Evolutionary conservation across 2,888 invertebrate species (phyloP), one percentile per base, ranked within the genome.

Genomic region (Synanthedon vespiformis): DNA sequence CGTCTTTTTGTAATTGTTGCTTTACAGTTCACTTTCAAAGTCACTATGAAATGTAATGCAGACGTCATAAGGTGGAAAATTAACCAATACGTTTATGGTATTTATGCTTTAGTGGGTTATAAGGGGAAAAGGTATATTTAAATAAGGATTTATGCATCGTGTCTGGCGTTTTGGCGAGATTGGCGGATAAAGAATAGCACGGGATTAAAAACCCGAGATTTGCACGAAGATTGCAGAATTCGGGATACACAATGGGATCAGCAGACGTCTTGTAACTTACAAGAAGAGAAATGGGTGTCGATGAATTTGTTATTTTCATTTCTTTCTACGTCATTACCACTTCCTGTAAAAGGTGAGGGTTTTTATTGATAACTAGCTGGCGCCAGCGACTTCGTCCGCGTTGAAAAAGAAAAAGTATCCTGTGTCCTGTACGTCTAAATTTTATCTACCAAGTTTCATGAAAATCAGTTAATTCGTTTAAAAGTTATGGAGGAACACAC

Each of bases 131-230:
- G 74, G 79, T 83, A 86, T 83, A 86, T 86, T 85, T 85, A 84
- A 87, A 87, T 85, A 84, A 83, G 82, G 85, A 86, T 86, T 87
- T 87, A 87, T 85, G 85, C 77, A 77, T 77, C 77, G 78, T 78
- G 85, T 84, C 86, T 85, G 85, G 80, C 73, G 73, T 84, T 84
- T 85, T 81, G 83, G 85, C 82, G 79, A 85, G 85, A 81, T 86
- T 74, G 72, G 71, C 70, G 81, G 86, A 85, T 86, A 83, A 84
- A 75, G 78, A 69, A 74, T 72, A 68, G 69, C 68, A 69, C 68
- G 59, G 69, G 70, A 74, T 77, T 74, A 73, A 77, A 81, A 80
- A 77, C 61, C 63, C 70, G 57, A 63, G 74, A 78, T 76, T 68
- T 65, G 68, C 63, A 64, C 68, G 61, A 61, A 66, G 80, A 78